Percentiles rank a stretch among this genome's conserved stretches.
Evolutionary conservation across 2,888 invertebrate species (phyloP).

Genomic region (Pomacea canaliculata): DNA sequence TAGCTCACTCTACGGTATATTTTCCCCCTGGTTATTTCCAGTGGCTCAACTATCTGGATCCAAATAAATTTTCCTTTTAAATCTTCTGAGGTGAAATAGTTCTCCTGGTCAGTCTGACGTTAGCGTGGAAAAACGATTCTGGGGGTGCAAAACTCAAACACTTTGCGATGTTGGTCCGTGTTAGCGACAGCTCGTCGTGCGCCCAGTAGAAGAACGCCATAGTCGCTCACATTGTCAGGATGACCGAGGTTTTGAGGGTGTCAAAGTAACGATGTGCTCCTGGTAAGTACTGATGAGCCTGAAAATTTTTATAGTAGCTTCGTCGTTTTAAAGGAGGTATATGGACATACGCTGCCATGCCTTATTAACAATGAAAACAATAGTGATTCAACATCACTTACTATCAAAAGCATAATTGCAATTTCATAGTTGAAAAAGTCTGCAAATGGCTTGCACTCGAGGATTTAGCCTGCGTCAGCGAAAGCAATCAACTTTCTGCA

Average conservation of each 20-base stretch:
- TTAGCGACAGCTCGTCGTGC: too few species aligned
- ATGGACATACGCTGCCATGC: background rate
- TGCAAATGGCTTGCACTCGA: too few species aligned
- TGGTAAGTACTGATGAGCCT: constrained; percentile 62
- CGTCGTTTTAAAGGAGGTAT: background rate
- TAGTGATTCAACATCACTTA: background rate
- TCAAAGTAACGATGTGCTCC: constrained; percentile 63
- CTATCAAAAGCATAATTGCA: background rate
- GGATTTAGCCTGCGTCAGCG: too few species aligned
- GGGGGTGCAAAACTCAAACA: constrained; percentile 62
- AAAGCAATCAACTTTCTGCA: too few species aligned
- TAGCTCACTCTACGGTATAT: constrained; percentile 52
- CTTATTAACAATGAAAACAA: background rate
- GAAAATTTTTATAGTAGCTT: background rate
- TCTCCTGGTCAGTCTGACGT: constrained; percentile 58
- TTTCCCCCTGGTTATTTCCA: constrained; percentile 54
- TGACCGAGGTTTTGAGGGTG: constrained; percentile 63
- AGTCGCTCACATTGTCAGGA: constrained; percentile 60
- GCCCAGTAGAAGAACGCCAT: constrained; percentile 68
- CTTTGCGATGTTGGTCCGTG: constrained; percentile 57
- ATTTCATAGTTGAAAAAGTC: background rate
- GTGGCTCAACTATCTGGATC: constrained; percentile 46
- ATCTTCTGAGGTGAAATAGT: constrained; percentile 43
- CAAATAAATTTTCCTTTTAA: constrained; percentile 39
- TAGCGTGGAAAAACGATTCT: constrained; percentile 53